phyloP scores from a whole-genome alignment of 2,797 vertebrate genomes.

The Microhierax caerulescens region DNA sequence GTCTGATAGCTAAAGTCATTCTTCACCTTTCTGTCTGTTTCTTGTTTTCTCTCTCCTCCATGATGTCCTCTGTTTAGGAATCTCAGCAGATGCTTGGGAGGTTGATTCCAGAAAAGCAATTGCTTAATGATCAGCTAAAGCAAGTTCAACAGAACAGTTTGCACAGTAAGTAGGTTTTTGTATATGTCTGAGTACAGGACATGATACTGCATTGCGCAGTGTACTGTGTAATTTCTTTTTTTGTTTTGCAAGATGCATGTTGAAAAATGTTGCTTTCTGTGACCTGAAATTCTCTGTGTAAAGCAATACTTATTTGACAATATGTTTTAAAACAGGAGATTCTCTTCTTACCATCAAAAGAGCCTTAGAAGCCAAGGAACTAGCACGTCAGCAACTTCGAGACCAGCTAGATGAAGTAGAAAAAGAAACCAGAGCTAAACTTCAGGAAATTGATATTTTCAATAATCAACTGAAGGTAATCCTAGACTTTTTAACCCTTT shows the following conservation, averaged over 20 bases:
- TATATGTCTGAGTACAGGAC: not conserved
- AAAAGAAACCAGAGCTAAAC: constrained; percentile 91
- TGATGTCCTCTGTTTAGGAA: constrained; percentile 77
- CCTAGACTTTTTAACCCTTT: not conserved
- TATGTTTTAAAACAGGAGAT: constrained; percentile 82
- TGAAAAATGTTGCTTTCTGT: not conserved
- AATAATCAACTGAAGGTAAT: constrained; percentile 96
- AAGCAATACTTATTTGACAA: not conserved
- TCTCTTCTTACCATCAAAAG: constrained; percentile 92
- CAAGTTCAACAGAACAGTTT: constrained; percentile 96
- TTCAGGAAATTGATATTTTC: constrained; percentile 96
- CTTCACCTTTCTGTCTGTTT: not conserved
- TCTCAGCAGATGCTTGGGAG: constrained; percentile 96
- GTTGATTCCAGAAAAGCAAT: constrained; percentile 95
- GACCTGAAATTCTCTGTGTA: not conserved
- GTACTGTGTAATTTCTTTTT: not conserved
- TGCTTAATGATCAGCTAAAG: constrained; percentile 92
- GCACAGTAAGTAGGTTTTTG: constrained; percentile 84
- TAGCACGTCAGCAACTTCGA: constrained; percentile 87
- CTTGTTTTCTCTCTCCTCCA: not conserved
- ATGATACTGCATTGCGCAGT: not conserved
- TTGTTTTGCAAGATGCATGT: not conserved
- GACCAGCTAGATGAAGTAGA: constrained; percentile 94
- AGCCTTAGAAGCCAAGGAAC: constrained; percentile 91
- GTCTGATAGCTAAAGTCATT: not conserved